phyloP scores from a whole-genome alignment of 2,113 vertebrate species.

The Mobula birostris region DNA sequence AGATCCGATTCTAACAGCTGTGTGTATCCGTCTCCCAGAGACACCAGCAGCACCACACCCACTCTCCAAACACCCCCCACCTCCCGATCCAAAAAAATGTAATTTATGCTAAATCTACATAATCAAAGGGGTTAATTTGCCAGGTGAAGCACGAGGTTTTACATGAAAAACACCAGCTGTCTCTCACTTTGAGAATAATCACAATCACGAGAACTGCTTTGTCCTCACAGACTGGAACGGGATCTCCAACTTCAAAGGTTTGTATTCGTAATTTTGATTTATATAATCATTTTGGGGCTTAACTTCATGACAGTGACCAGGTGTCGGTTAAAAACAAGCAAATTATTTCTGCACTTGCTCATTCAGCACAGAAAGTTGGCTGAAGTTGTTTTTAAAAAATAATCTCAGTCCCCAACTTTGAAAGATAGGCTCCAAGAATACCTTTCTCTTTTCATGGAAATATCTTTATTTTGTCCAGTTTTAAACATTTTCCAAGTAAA shows the following conservation, averaged over 20 bases:
- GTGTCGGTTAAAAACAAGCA: neutral
- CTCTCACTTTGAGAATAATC: conserved; percentile 11
- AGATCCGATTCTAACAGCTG: neutral
- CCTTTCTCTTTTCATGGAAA: too few relatives aligned
- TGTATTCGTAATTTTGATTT: neutral
- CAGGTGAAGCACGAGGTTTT: conserved; percentile 35
- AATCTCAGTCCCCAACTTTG: neutral
- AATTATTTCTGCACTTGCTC: neutral
- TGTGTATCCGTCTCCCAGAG: neutral
- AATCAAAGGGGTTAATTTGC: conserved; percentile 38
- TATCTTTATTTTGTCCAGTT: neutral
- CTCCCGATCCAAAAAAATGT: neutral
- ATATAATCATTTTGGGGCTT: neutral
- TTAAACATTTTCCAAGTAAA: neutral
- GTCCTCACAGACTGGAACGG: neutral
- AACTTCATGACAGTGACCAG: neutral
- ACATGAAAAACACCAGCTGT: conserved; percentile 31
- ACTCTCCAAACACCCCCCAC: neutral
- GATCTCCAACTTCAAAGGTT: conserved; percentile 22
- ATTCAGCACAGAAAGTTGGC: neutral
- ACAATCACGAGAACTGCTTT: conserved; percentile 27
- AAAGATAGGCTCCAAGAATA: neutral
- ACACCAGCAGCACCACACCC: too few relatives aligned
- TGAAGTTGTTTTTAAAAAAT: neutral
- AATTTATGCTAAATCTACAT: conserved; percentile 38